Conservation (phyloP, 2,797 vertebrate genomes). For the Lophotriccus pileatus region DNA sequence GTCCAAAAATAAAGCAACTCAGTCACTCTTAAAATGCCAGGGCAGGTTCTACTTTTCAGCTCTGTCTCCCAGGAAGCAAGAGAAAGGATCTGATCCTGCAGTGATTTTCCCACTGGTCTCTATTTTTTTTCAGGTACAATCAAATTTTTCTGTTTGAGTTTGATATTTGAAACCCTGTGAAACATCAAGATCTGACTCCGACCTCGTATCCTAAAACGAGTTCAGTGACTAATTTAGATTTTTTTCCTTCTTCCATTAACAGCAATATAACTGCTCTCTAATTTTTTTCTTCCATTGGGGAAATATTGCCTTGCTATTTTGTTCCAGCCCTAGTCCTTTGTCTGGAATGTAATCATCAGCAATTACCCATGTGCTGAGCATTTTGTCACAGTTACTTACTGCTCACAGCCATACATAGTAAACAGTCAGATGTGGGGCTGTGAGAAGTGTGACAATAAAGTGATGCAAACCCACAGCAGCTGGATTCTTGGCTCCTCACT, state of each 20-base stretch:
- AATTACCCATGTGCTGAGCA: constrained; percentile 10
- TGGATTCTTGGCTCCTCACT: neutral
- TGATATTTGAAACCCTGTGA: neutral
- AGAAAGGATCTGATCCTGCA: neutral
- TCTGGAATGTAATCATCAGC: constrained; percentile 19
- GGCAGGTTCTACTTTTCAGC: neutral
- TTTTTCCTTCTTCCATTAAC: neutral
- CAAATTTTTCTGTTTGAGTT: neutral
- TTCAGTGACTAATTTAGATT: neutral
- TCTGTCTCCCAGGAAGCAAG: neutral
- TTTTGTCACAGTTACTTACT: constrained; percentile 24
- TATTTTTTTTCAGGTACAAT: neutral
- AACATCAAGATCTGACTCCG: neutral
- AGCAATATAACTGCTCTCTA: neutral
- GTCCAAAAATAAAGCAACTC: neutral
- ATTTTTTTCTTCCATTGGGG: neutral
- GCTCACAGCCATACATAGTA: neutral
- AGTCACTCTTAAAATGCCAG: neutral
- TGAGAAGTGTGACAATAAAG: neutral
- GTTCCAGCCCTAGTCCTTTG: neutral
- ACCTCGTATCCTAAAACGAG: rapidly evolving
- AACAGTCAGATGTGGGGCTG: neutral
- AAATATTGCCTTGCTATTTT: neutral
- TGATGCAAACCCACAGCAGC: neutral
- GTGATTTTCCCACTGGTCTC: neutral